Evolutionary conservation across 2,888 invertebrate species (phyloP), one percentile per base, ranked within the genome.

Genomic region (Corythucha ciliata): DNA sequence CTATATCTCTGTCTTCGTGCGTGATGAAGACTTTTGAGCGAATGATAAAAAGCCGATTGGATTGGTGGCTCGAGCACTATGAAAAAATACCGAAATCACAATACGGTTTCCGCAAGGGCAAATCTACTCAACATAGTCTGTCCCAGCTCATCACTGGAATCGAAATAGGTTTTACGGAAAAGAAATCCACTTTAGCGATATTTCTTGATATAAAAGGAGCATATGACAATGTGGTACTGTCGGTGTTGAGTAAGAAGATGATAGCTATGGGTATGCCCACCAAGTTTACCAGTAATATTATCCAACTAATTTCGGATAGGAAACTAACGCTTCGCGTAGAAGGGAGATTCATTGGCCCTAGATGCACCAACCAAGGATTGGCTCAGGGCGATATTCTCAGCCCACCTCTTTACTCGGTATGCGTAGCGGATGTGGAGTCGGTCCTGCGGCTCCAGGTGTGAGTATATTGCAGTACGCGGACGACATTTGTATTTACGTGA

Each of bases 11-110:
- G 26, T 25, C 41, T 3, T 41, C 41, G 14, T 41, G 25, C 16
- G 3, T 41, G 26, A 41, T 41, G 41, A 26, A 41, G 24, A 41
- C 41, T 12, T 41, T 4, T 18, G 41, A 41, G 16, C 41, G 41
- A 2, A 14, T 25, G 3, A 41, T 41, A 41, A 41, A 41, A 4
- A 26, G 25, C 27, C 41, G 41, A 16, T 41, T 41, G 26, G 14
- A 25, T 18, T 41, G 41, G 41, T 41, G 41, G 41, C 14, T 41
- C 14, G 41, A 41, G 27, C 26, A 41, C n/a, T 25, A 40, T 14
- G 24, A 40, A 12, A 24, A 40, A 40, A 22, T 40, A 20, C 42
- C 41, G 10, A 27, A n/a, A n/a, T n/a, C n/a, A 5, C 33, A 33
- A 7, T 33, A 33, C 8, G 33, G 33, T 4, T 33, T 33, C 33